These are phyloP conservation scores for Euclidia mi DNA, from an alignment of 2,888 invertebrate genomes.

Conservation along the genomic window DNA sequence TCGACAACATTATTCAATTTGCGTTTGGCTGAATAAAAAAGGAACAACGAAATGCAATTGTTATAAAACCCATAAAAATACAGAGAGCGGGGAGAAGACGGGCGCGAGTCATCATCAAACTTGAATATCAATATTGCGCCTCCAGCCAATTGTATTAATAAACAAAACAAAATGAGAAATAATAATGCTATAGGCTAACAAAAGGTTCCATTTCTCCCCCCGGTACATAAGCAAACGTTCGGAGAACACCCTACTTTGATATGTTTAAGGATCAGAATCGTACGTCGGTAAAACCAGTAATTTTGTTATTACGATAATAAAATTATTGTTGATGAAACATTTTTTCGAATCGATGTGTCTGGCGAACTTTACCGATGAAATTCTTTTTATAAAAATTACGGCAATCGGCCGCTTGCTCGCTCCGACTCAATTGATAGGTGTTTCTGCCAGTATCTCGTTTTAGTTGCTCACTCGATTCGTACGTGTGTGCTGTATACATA, in stretches of 20 bases:
- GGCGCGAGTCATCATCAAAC: slow-evolving; percentile 88
- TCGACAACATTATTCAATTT: slow-evolving; percentile 56
- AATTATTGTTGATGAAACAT: slow-evolving; percentile 90
- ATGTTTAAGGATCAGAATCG: slow-evolving; percentile 82
- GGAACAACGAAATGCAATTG: slow-evolving; percentile 73
- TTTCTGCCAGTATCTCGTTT: slow-evolving; percentile 70
- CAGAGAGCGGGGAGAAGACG: slow-evolving; percentile 81
- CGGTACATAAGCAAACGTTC: slow-evolving; percentile 77
- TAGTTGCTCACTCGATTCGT: slow-evolving; percentile 42
- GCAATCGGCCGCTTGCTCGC: slow-evolving; percentile 82
- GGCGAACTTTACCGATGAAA: slow-evolving; percentile 87
- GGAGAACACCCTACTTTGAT: slow-evolving; percentile 76
- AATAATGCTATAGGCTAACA: slow-evolving; percentile 90
- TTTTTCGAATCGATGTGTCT: slow-evolving; percentile 88
- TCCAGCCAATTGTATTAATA: slow-evolving; percentile 90
- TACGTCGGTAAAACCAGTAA: slow-evolving; percentile 82
- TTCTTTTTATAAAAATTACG: slow-evolving; percentile 88
- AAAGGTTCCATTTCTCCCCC: slow-evolving; percentile 90
- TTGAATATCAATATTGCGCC: slow-evolving; percentile 90
- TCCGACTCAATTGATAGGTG: slow-evolving; percentile 84
- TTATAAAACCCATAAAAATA: slow-evolving; percentile 86
- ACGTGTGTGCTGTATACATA: slow-evolving; percentile 29
- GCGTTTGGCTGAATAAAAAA: slow-evolving; percentile 71
- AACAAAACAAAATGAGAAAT: slow-evolving; percentile 90
- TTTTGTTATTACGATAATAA: slow-evolving; percentile 90